phyloP scores from a whole-genome alignment of 1,140 invertebrate species.

The Anoplophora glabripennis region DNA sequence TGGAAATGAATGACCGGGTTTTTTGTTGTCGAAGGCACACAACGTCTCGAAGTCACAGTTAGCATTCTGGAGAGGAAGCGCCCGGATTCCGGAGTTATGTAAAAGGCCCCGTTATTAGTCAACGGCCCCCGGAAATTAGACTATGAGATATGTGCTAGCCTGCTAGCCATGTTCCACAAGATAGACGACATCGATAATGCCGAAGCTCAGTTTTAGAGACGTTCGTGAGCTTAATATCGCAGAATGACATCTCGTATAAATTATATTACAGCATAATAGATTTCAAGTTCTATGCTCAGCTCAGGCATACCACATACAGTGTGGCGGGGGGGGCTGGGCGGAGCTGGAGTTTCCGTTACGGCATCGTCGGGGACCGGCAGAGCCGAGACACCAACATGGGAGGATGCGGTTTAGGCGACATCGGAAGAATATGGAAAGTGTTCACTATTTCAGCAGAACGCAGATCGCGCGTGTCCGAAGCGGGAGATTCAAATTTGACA shows the following conservation, averaged over 20 bases:
- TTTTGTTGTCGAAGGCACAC: too few species aligned
- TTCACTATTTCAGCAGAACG: too few species aligned
- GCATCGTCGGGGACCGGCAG: too few species aligned
- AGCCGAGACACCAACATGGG: too few species aligned
- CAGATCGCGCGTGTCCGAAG: too few species aligned
- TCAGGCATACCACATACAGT: background rate
- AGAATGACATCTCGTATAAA: conserved; percentile 21
- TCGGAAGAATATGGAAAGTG: too few species aligned
- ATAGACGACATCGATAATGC: conserved; percentile 33
- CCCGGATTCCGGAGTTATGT: conserved; percentile 28
- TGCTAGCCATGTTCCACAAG: conserved; percentile 27
- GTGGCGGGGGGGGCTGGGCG: too few species aligned
- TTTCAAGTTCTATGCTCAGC: conserved; percentile 5
- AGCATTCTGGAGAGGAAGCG: conserved; percentile 10
- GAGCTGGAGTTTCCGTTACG: too few species aligned
- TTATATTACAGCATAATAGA: conserved; percentile 22
- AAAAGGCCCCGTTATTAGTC: conserved; percentile 37
- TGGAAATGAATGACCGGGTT: too few species aligned
- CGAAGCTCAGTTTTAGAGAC: conserved; percentile 23
- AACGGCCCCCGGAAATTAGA: conserved; percentile 36
- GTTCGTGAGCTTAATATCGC: conserved; percentile 14
- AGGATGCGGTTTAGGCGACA: too few species aligned
- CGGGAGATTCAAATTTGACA: too few species aligned
- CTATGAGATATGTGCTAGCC: conserved; percentile 35
- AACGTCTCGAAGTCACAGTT: background rate